Percentiles rank a stretch among this genome's conserved stretches.
These are phyloP conservation scores for Megaceryle torquata DNA, from an alignment of 2,113 vertebrate genomes.

Conservation along the genomic window DNA sequence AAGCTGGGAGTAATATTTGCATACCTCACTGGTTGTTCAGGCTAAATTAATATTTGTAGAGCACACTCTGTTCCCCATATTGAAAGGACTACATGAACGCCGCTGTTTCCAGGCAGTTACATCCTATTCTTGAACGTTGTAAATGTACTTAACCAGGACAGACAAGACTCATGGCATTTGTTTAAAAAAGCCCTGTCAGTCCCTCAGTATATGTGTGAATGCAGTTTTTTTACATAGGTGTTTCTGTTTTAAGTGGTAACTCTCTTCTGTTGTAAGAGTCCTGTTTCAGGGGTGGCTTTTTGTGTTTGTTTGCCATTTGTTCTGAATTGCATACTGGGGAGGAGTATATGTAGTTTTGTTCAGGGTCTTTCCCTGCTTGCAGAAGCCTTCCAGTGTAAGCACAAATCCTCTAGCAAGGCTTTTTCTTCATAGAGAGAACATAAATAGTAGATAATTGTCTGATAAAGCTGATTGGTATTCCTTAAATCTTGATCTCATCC, in stretches of 20 bases:
- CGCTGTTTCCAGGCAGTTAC: slow-evolving; percentile 25
- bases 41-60: slow-evolving; percentile 58
- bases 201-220: neutral
- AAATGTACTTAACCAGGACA: neutral
- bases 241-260: neutral
- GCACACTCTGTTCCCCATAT: slow-evolving; percentile 5
- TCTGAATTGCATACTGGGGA: neutral
- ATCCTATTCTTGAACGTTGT: slow-evolving; percentile 1
- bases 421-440: slow-evolving; percentile 5
- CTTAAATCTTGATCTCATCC: slow-evolving; percentile 37
- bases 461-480: slow-evolving; percentile 52
- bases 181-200: neutral
- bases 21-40: slow-evolving; percentile 36
- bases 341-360: neutral
- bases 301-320: neutral
- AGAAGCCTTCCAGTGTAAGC: neutral
- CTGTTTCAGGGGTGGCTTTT: neutral
- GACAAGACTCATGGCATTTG: neutral
- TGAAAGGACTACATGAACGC: neutral
- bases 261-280: neutral
- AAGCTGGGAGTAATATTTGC: slow-evolving; percentile 35
- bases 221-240: neutral
- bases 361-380: neutral
- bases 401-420: neutral
- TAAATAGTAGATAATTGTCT: slow-evolving; percentile 35